phyloP scores from a whole-genome alignment of 2,113 vertebrate genomes.

The Myocastor coypus region DNA sequence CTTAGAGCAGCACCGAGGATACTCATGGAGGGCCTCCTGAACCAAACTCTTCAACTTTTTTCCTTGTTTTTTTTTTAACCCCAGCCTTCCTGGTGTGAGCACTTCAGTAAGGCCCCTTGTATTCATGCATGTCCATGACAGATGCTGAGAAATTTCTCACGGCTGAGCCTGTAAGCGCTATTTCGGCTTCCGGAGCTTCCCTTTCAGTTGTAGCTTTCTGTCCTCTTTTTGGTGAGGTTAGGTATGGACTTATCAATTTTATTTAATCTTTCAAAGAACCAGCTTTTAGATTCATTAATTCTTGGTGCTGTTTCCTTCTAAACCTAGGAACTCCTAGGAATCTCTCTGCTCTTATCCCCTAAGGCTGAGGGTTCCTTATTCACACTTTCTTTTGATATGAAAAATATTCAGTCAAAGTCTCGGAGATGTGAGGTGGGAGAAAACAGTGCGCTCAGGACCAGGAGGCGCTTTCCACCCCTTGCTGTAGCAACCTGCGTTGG shows the following conservation, averaged over 20 bases:
- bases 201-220: neutral
- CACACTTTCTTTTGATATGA: neutral
- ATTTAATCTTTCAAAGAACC: too few relatives aligned
- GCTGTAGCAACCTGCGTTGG: neutral
- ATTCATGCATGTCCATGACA: neutral
- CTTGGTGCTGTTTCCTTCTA: neutral
- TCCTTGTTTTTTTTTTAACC: neutral
- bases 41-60: neutral
- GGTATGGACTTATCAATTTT: too few relatives aligned
- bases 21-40: accelerated
- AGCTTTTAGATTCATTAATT: too few relatives aligned
- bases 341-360: neutral
- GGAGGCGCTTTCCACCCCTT: neutral
- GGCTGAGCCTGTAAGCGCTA: neutral
- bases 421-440: neutral
- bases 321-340: neutral
- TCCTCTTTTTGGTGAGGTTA: neutral
- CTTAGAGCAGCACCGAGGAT: neutral
- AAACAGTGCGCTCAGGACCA: neutral
- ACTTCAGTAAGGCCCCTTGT: neutral
- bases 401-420: neutral
- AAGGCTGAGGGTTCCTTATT: neutral
- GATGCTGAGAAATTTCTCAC: neutral
- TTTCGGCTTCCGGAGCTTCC: neutral
- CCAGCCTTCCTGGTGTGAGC: neutral